Evolutionary conservation across 2,888 invertebrate species (phyloP).

Genomic region (Leptopterna dolabrata): DNA sequence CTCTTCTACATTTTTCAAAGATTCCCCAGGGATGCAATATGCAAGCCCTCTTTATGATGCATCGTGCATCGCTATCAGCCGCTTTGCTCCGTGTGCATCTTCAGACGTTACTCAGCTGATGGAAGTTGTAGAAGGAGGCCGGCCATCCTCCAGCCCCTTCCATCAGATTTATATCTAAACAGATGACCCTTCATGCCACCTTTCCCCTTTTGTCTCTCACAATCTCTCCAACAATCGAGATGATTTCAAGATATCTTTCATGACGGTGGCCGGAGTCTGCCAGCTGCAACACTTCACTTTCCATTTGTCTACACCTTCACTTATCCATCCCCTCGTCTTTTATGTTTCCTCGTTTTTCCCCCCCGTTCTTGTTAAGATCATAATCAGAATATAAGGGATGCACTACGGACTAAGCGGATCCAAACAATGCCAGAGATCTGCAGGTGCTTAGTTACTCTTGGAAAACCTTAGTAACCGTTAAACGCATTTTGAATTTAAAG

Average conservation of each 20-base stretch:
- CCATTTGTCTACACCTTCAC: neutral
- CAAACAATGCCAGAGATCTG: neutral
- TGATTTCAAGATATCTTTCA: slow-evolving; percentile 17
- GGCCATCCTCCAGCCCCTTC: neutral
- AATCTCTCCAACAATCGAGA: neutral
- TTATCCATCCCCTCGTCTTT: neutral
- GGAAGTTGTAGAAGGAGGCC: neutral
- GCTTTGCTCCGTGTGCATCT: neutral
- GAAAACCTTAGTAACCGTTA: too few species aligned
- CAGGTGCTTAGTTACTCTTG: too few species aligned
- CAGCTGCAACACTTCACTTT: slow-evolving; percentile 11
- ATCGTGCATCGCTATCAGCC: neutral
- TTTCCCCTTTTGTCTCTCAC: neutral
- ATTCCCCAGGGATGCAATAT: too few species aligned
- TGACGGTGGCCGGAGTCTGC: neutral
- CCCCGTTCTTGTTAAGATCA: neutral
- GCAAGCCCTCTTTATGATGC: neutral
- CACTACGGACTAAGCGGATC: neutral
- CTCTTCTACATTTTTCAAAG: too few species aligned
- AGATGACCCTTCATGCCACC: slow-evolving; percentile 27
- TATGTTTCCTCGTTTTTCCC: neutral
- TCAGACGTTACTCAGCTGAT: neutral
- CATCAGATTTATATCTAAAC: slow-evolving; percentile 7
- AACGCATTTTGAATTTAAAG: too few species aligned
- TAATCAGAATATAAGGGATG: neutral